These are phyloP conservation scores for Aythya fuligula DNA, from an alignment of 2,797 vertebrate genomes.

Conservation along the genomic window DNA sequence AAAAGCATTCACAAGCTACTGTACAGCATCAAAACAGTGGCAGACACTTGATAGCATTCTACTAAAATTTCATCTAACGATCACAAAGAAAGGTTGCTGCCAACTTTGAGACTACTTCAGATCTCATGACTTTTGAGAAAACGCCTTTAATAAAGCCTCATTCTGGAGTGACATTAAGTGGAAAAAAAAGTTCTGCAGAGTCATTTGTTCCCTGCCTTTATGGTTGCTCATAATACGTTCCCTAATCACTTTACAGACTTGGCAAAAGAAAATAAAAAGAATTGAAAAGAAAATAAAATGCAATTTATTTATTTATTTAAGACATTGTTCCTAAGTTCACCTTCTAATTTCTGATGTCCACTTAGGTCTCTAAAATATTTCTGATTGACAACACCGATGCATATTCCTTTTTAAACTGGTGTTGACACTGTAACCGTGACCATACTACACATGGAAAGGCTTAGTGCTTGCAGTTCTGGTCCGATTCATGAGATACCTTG, in stretches of 20 bases:
- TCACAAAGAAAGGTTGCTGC: background rate
- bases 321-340: background rate
- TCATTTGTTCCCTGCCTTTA: background rate
- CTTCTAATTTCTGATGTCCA: background rate
- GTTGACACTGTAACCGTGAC: background rate
- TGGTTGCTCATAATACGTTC: accelerated
- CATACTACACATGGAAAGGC: background rate
- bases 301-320: background rate
- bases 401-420: background rate
- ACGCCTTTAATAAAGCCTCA: background rate
- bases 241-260: background rate
- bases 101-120: background rate
- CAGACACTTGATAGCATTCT: background rate
- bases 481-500: background rate
- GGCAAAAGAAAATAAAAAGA: background rate
- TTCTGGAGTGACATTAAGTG: background rate
- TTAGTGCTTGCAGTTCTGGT: background rate
- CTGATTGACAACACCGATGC: background rate
- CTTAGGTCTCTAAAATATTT: background rate
- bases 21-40: background rate
- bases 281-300: background rate
- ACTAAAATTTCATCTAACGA: background rate
- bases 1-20: background rate
- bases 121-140: background rate
- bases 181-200: background rate